These are phyloP conservation scores for Ictalurus furcatus DNA, from an alignment of 2,113 vertebrate species.

Conservation along the genomic window DNA sequence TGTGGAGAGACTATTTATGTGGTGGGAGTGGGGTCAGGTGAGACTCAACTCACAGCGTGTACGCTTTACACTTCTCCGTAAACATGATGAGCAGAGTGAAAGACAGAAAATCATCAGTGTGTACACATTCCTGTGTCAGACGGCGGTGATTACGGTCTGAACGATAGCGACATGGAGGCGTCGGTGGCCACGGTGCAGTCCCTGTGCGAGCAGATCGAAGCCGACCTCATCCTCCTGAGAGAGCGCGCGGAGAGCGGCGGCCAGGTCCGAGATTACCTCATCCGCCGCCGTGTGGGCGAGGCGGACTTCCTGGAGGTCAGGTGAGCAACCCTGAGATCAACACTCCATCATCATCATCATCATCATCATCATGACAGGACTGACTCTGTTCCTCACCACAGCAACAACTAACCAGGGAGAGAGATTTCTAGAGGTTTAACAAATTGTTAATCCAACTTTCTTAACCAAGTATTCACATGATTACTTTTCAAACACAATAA, in stretches of 20 bases:
- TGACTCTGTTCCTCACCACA: too few relatives aligned
- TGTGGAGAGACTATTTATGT: conserved; percentile 98
- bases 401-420: neutral
- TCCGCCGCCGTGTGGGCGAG: conserved; percentile 92
- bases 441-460: too few relatives aligned
- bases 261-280: conserved; percentile 90
- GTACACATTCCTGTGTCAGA: conserved; percentile 70
- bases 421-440: neutral
- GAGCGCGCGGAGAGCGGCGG: conserved; percentile 89
- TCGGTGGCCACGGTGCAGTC: conserved; percentile 92
- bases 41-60: conserved; percentile 49
- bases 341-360: neutral
- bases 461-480: too few relatives aligned
- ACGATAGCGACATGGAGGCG: conserved; percentile 92
- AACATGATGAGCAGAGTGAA: neutral
- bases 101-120: neutral
- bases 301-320: conserved; percentile 99
- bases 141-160: conserved; percentile 92
- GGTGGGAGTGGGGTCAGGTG: conserved; percentile 96
- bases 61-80: neutral
- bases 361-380: neutral
- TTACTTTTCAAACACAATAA: too few relatives aligned
- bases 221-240: conserved; percentile 89
- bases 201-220: conserved; percentile 91
- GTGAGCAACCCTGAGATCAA: conserved; percentile 69